These are phyloP conservation scores for Drosophila tristis DNA, from an alignment of 1,140 invertebrate species.

Conservation along the genomic window DNA sequence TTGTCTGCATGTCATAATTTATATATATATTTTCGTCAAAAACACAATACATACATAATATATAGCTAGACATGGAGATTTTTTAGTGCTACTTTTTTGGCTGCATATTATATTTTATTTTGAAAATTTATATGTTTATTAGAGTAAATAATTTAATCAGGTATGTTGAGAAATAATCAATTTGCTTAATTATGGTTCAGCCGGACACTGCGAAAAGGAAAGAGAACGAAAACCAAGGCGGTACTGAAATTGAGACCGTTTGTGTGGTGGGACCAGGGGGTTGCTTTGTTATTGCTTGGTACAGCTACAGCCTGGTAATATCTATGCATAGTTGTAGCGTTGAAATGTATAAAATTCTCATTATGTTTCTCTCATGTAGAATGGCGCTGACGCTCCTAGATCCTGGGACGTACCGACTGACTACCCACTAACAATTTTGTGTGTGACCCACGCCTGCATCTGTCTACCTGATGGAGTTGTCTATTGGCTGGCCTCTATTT, in stretches of 20 bases:
- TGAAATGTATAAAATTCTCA: slow-evolving; percentile 44
- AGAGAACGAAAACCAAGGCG: slow-evolving; percentile 31
- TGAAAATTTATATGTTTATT: slow-evolving; percentile 71
- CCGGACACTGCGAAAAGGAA: slow-evolving; percentile 36
- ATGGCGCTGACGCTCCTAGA: slow-evolving; percentile 14
- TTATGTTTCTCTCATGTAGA: slow-evolving; percentile 29
- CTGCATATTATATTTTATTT: slow-evolving; percentile 79
- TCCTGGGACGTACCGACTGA: slow-evolving; percentile 37
- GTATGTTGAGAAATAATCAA: slow-evolving; percentile 63
- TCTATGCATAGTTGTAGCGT: slow-evolving; percentile 39
- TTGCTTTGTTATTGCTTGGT: slow-evolving; percentile 19
- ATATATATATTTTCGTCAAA: slow-evolving; percentile 56
- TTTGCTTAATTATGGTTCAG: slow-evolving; percentile 40
- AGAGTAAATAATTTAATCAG: slow-evolving; percentile 77
- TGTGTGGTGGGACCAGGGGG: slow-evolving; percentile 1
- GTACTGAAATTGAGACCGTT: slow-evolving; percentile 32
- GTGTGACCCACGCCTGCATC: slow-evolving; percentile 6
- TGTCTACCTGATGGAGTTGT: slow-evolving; percentile 18
- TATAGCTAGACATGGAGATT: slow-evolving; percentile 26
- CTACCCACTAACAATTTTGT: slow-evolving; percentile 29
- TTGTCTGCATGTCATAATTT: slow-evolving; percentile 33
- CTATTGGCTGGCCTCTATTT: slow-evolving; percentile 45
- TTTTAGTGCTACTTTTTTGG: slow-evolving; percentile 8
- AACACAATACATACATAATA: slow-evolving; percentile 50
- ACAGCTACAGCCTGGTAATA: slow-evolving; percentile 36